phyloP scores from a whole-genome alignment of 2,113 vertebrate genomes.

The Gambusia affinis region DNA sequence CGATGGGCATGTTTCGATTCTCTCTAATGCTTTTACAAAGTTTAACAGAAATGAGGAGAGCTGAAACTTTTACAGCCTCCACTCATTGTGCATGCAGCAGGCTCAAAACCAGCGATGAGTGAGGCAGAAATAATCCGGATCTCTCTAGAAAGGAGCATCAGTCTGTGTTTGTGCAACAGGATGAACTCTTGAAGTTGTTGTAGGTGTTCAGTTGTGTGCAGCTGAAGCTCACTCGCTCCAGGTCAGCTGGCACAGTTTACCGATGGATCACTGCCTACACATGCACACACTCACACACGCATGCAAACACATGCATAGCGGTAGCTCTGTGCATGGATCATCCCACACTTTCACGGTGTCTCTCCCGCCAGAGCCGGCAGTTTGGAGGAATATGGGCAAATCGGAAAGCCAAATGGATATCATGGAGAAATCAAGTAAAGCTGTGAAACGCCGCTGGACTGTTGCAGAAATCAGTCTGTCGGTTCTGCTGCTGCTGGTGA shows the following conservation, averaged over 20 bases:
- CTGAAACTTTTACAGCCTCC: background rate
- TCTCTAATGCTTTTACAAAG: background rate
- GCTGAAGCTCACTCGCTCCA: conserved; percentile 61
- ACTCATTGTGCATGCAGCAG: background rate
- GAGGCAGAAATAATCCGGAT: background rate
- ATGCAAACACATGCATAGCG: background rate
- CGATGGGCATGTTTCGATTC: background rate
- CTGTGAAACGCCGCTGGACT: conserved; percentile 82
- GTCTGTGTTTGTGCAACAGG: conserved; percentile 25
- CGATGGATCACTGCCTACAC: conserved; percentile 62
- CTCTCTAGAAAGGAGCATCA: conserved; percentile 14
- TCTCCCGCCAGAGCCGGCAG: conserved; percentile 58
- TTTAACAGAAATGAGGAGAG: background rate
- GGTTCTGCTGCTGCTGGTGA: conserved; percentile 86
- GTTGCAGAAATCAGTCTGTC: conserved; percentile 84
- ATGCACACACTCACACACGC: conserved; percentile 54
- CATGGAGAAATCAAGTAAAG: conserved; percentile 87
- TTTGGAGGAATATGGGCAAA: conserved; percentile 88
- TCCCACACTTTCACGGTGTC: conserved; percentile 59
- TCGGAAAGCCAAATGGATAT: conserved; percentile 91
- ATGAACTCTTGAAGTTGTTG: conserved; percentile 58
- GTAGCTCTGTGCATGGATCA: conserved; percentile 47
- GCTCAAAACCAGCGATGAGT: background rate
- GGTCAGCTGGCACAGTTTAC: conserved; percentile 66
- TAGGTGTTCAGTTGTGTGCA: conserved; percentile 63